These are phyloP conservation scores for Heliothis peltigera DNA, from an alignment of 2,888 invertebrate genomes.

Conservation along the genomic window DNA sequence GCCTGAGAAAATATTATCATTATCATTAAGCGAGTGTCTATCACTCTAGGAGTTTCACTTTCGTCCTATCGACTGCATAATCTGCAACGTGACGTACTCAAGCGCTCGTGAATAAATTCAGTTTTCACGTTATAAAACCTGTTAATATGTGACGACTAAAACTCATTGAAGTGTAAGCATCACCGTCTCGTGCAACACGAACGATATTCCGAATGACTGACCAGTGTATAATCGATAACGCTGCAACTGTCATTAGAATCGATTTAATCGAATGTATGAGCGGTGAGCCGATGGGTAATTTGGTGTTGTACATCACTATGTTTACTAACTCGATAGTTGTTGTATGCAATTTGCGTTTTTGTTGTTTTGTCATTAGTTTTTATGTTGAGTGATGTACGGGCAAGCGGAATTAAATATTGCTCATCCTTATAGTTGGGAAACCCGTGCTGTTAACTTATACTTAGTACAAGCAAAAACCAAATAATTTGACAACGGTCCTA, in stretches of 20 bases:
- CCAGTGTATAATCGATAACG: constrained; percentile 57
- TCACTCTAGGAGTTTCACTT: constrained; percentile 40
- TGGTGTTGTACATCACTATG: constrained; percentile 11
- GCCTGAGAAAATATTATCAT: constrained; percentile 5
- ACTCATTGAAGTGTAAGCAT: constrained; percentile 39
- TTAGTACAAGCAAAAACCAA: neutral
- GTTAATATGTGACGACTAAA: constrained; percentile 47
- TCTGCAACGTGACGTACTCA: constrained; percentile 9
- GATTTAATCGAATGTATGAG: constrained; percentile 29
- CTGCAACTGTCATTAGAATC: constrained; percentile 44
- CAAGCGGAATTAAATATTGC: constrained; percentile 10
- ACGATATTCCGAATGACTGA: constrained; percentile 41
- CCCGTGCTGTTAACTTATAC: constrained; percentile 2
- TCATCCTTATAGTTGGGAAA: constrained; percentile 5
- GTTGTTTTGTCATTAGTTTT: constrained; percentile 17
- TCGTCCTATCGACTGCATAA: constrained; percentile 28
- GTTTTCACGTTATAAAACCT: constrained; percentile 47
- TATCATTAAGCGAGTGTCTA: constrained; percentile 2
- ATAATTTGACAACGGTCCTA: constrained; percentile 2
- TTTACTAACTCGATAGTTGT: constrained; percentile 6
- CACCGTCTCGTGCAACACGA: constrained; percentile 55
- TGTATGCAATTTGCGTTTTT: constrained; percentile 13
- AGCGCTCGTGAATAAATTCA: constrained; percentile 48
- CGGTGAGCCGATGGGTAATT: constrained; percentile 19
- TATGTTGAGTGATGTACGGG: neutral